Evolutionary conservation across 2,113 vertebrate species (phyloP).

Genomic region (Micromys minutus): DNA sequence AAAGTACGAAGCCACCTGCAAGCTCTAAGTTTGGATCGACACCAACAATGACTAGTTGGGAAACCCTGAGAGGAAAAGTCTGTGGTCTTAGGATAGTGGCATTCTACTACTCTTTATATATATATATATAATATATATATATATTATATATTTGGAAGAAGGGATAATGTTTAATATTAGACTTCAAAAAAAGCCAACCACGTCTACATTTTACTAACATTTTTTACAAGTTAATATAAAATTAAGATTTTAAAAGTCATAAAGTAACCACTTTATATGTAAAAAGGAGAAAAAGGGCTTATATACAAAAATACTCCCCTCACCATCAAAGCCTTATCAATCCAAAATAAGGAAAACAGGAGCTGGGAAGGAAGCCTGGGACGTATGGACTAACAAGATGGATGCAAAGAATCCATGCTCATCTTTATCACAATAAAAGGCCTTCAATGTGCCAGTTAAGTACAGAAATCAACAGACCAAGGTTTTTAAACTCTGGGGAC

Average conservation of each 20-base stretch:
- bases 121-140: not conserved
- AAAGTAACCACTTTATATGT: not conserved
- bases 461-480: not conserved
- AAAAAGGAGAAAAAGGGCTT: constrained; percentile 32
- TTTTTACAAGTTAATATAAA: not conserved
- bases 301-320: not conserved
- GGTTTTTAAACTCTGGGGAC: not conserved
- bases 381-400: not conserved
- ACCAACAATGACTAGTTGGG: not conserved
- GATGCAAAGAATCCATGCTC: not conserved
- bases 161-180: constrained; percentile 14
- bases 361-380: not conserved
- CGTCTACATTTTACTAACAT: not conserved
- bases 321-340: not conserved
- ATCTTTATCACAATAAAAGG: not conserved
- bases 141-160: constrained; percentile 12
- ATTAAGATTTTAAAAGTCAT: not conserved
- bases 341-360: not conserved
- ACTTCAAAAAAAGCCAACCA: not conserved
- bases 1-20: not conserved
- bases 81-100: not conserved
- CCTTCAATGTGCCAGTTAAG: not conserved
- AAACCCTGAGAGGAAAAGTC: not conserved
- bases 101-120: not conserved
- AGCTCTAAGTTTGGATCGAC: constrained; percentile 20